Evolutionary conservation across 2,888 invertebrate species (phyloP).

Genomic region (Chaetoderma sp.): DNA sequence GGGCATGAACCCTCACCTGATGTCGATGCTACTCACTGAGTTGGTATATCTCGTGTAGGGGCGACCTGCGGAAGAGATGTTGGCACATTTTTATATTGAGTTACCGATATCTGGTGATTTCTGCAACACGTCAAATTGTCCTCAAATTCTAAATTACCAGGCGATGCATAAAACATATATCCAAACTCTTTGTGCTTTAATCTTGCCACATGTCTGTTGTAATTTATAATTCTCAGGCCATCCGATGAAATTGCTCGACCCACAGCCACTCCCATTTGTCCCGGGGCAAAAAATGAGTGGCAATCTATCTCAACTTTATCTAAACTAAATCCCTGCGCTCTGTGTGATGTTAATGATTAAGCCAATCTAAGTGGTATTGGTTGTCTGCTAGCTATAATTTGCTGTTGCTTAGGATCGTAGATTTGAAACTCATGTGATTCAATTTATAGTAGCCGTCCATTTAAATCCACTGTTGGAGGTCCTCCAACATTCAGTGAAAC

Average conservation of each 20-base stretch:
- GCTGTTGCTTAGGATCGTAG: not conserved
- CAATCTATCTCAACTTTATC: conserved; percentile 19
- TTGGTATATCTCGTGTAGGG: too few relatives aligned
- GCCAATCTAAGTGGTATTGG: conserved; percentile 2
- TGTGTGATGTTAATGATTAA: conserved; percentile 17
- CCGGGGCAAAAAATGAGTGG: conserved; percentile 18
- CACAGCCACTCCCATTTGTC: conserved; percentile 20
- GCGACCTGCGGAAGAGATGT: too few relatives aligned
- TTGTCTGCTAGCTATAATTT: not conserved
- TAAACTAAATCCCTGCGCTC: conserved; percentile 19
- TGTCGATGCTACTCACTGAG: too few relatives aligned
- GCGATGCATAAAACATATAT: not conserved
- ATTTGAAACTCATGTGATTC: not conserved
- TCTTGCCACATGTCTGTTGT: not conserved
- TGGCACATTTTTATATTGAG: not conserved
- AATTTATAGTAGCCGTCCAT: not conserved
- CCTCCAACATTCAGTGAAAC: too few relatives aligned
- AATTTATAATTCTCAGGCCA: not conserved
- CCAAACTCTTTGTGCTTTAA: not conserved
- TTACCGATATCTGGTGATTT: not conserved
- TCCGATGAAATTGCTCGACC: not conserved
- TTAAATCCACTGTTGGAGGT: conserved; percentile 6
- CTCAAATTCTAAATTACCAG: not conserved
- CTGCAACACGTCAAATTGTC: not conserved
- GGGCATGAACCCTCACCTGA: too few relatives aligned